Conservation (phyloP, 1,140 invertebrate genomes). For the Hycleus phaleratus region DNA sequence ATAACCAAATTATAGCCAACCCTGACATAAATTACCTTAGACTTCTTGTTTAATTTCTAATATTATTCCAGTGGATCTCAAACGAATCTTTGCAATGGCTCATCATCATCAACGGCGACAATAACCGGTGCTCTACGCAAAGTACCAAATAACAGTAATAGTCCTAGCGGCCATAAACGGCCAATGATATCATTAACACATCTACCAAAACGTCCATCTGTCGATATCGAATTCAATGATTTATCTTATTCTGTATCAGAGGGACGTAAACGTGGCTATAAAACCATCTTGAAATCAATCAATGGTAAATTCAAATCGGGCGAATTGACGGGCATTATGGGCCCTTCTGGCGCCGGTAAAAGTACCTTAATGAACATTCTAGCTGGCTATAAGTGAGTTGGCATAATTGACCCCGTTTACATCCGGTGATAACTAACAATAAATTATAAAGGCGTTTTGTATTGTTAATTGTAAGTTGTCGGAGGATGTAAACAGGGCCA, state of each 20-base stretch:
- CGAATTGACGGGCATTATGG: slow-evolving; percentile 87
- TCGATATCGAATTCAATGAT: slow-evolving; percentile 80
- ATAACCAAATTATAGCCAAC: no score
- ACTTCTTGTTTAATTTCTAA: neutral
- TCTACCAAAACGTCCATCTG: slow-evolving; percentile 71
- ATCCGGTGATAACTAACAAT: no score
- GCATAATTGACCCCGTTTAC: no score
- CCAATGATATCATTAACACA: slow-evolving; percentile 56
- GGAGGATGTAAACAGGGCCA: slow-evolving; percentile 19
- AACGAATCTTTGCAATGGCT: slow-evolving; percentile 61
- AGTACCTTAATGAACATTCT: slow-evolving; percentile 86
- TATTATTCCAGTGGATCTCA: slow-evolving; percentile 52
- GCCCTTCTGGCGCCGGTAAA: slow-evolving; percentile 89
- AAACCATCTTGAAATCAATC: slow-evolving; percentile 77
- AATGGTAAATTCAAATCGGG: slow-evolving; percentile 72
- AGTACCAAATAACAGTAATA: slow-evolving; percentile 54
- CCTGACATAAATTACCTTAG: no score
- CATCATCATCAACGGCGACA: slow-evolving; percentile 42
- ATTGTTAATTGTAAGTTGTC: no score
- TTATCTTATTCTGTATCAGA: slow-evolving; percentile 79
- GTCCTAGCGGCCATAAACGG: slow-evolving; percentile 45
- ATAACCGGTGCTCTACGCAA: slow-evolving; percentile 50
- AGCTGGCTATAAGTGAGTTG: slow-evolving; percentile 77
- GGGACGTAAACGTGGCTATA: slow-evolving; percentile 68
- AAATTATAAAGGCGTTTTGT: no score